Conservation (phyloP, 2,888 invertebrate genomes). For the Drosophila infuscata region DNA sequence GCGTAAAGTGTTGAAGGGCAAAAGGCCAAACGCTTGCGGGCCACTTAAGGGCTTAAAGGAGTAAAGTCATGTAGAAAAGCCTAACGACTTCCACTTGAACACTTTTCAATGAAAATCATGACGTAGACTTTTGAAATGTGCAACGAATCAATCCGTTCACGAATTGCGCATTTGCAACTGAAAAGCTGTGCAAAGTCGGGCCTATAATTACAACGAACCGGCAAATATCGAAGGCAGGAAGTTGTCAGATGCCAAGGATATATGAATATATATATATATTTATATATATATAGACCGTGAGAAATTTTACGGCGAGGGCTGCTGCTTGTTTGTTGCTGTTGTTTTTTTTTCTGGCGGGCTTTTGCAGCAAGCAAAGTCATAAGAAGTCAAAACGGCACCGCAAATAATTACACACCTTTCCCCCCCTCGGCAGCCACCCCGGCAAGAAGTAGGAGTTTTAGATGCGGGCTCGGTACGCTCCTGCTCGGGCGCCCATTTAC, state of each 20-base stretch:
- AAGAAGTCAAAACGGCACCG: constrained; percentile 69
- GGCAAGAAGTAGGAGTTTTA: constrained; percentile 56
- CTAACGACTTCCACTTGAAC: constrained; percentile 80
- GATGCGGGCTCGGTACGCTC: constrained; percentile 27
- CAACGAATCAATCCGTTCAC: constrained; percentile 51
- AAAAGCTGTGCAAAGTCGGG: constrained; percentile 50
- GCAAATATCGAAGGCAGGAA: constrained; percentile 56
- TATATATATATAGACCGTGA: constrained; percentile 53
- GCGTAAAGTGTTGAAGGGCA: constrained; percentile 64
- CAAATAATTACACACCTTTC: constrained; percentile 74
- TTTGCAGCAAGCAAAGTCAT: constrained; percentile 48
- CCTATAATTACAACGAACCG: constrained; percentile 59
- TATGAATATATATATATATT: constrained; percentile 29
- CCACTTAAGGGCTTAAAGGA: constrained; percentile 58
- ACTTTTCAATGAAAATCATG: constrained; percentile 76
- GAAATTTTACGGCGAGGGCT: constrained; percentile 57
- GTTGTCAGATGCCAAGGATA: constrained; percentile 62
- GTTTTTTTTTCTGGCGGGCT: constrained; percentile 69
- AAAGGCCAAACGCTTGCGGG: constrained; percentile 52
- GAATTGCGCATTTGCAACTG: constrained; percentile 73
- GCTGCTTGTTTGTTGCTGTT: constrained; percentile 9
- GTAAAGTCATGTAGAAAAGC: constrained; percentile 66
- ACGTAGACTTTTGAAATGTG: constrained; percentile 61
- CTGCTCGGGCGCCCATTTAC: constrained; percentile 55
- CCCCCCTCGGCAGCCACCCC: constrained; percentile 1